Percentiles rank a stretch among this genome's conserved stretches.
Conservation (phyloP, 2,888 invertebrate species). For the Rotaria sp. region DNA sequence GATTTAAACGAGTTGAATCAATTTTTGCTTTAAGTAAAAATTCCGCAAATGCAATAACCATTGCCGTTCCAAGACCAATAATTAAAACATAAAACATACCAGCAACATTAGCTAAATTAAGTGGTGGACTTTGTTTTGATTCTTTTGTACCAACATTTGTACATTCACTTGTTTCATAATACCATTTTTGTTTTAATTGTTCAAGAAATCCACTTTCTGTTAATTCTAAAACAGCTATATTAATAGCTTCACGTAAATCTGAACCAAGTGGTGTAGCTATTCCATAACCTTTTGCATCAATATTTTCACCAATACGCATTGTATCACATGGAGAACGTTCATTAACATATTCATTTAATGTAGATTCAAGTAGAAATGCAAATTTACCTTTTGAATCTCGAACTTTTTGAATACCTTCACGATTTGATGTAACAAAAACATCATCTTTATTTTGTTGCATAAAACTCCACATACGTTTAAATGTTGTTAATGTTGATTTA, state of each 20-base stretch:
- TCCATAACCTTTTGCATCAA: slow-evolving; percentile 76
- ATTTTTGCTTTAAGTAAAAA: slow-evolving; percentile 74
- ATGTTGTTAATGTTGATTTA: slow-evolving; percentile 55
- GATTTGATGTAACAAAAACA: slow-evolving; percentile 34
- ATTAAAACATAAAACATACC: slow-evolving; percentile 97
- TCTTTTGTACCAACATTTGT: slow-evolving; percentile 48
- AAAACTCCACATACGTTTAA: slow-evolving; percentile 50
- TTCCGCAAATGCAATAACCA: slow-evolving; percentile 83
- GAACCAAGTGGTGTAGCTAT: slow-evolving; percentile 73
- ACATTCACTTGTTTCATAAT: slow-evolving; percentile 68
- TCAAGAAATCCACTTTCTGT: slow-evolving; percentile 84
- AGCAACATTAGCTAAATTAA: slow-evolving; percentile 90
- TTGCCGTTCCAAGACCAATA: slow-evolving; percentile 79
- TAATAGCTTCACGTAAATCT: slow-evolving; percentile 73
- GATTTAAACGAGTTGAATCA: slow-evolving; percentile 45
- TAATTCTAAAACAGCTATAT: slow-evolving; percentile 78
- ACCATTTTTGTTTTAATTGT: slow-evolving; percentile 87
- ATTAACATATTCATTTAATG: slow-evolving; percentile 73
- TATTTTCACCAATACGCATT: slow-evolving; percentile 68
- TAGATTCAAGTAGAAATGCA: slow-evolving; percentile 59
- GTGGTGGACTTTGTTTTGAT: slow-evolving; percentile 54
- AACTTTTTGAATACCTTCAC: slow-evolving; percentile 38
- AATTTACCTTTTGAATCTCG: slow-evolving; percentile 46
- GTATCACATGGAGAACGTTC: slow-evolving; percentile 79
- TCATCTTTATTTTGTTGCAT: slow-evolving; percentile 49